Conservation (phyloP, 2,113 vertebrate species). For the Hyla sarda region DNA sequence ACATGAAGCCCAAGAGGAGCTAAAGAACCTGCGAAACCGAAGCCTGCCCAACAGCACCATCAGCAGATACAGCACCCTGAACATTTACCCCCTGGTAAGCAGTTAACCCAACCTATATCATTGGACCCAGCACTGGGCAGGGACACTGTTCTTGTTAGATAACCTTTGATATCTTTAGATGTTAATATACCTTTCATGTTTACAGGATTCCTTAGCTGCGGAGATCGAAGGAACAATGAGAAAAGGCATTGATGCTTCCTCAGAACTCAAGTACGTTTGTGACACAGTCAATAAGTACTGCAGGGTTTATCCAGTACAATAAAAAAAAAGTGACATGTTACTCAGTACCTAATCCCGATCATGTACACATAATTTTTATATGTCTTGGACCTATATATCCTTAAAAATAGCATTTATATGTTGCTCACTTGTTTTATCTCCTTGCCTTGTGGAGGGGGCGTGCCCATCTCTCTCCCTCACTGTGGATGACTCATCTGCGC, state of each 20-base stretch:
- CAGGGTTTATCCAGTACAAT: background rate
- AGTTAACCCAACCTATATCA: background rate
- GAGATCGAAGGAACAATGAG: slow-evolving; percentile 88
- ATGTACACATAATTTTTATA: no score
- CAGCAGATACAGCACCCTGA: slow-evolving; percentile 76
- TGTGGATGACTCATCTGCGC: no score
- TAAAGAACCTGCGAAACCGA: slow-evolving; percentile 81
- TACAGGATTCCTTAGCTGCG: slow-evolving; percentile 79
- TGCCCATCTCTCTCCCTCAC: no score
- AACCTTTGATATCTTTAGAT: background rate
- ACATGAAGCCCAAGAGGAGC: slow-evolving; percentile 81
- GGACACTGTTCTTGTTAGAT: background rate
- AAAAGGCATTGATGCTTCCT: slow-evolving; percentile 79
- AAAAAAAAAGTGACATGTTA: no score
- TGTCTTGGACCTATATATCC: no score
- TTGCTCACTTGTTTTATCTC: no score
- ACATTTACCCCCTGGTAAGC: slow-evolving; percentile 82
- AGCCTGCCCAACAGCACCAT: slow-evolving; percentile 80
- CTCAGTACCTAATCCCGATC: no score
- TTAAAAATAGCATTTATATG: no score
- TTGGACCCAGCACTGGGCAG: background rate
- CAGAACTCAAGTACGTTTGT: slow-evolving; percentile 80
- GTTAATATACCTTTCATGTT: rapidly evolving
- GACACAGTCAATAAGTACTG: background rate
- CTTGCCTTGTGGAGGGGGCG: no score